Evolutionary conservation across 2,797 vertebrate species (phyloP), one percentile per base, ranked within the genome.

Genomic region (Hipposideros larvatus): DNA sequence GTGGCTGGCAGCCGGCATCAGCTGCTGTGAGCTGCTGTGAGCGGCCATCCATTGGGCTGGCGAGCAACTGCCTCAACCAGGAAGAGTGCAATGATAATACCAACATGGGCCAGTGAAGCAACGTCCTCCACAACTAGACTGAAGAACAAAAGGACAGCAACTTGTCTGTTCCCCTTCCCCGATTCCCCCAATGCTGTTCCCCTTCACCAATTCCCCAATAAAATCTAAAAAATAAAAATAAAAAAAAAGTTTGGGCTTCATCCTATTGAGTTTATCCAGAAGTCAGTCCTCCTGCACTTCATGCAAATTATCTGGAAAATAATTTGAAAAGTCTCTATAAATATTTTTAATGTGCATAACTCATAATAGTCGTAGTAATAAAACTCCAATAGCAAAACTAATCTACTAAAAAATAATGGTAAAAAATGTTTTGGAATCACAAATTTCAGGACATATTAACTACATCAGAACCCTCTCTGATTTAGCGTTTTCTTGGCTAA

Each of bases 351-450:
- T 57, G 15, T 37, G 7, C 9, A 48, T 91, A 82, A 80, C 28
- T 91, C 66, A 89, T 55, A n/a, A 65, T 15, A 75, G 11, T 84
- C 41, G 78, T 95, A 53, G 28, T 37, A 88, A 71, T 77, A 91
- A 84, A 93, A 3, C 10, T 63, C 22, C 19, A 75, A 41, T 65
- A 90, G 59, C 7, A 66, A 87, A 78, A 90, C 4, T 11, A 41
- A 13, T 28, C 5, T 68, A 79, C 15, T 68, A 82, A 84, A 91
- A 85, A 24, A n/a, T 53, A 80, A 70, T 77, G n/a, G n/a, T 68
- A 77, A 92, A 86, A 77, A 83, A 18, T 0, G 5, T 71, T 92
- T 90, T 57, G 31, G n/a, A 68, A 78, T 82, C 0, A 57, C 22
- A 51, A 70, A 93, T 88, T 90, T 88, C 46, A 70, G n/a, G 11